A percentile compares a stretch with the other conserved stretches of the same genome.
Conservation (phyloP, 2,113 vertebrate genomes). For the Ariopsis seemanni region DNA sequence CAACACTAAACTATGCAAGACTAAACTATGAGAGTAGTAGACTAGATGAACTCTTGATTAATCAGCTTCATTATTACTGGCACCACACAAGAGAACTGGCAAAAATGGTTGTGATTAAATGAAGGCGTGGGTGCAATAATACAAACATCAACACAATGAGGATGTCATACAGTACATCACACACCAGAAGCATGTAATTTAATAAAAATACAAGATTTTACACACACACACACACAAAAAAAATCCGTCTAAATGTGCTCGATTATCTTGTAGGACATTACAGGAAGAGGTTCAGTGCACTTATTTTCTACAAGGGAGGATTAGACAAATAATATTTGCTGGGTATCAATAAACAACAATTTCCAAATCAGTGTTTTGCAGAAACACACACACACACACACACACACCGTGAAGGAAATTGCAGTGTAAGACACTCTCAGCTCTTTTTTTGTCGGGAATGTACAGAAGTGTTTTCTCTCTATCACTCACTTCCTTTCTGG, state of each 20-base stretch:
- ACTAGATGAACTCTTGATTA: not conserved
- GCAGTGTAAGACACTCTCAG: slow-evolving; percentile 33
- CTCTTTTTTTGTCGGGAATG: slow-evolving; percentile 51
- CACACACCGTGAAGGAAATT: not conserved
- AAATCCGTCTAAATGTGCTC: too few relatives aligned
- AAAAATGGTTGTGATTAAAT: too few relatives aligned
- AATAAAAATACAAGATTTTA: not conserved
- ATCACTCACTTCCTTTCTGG: slow-evolving; percentile 45
- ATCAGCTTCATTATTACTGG: not conserved
- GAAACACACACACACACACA: not conserved
- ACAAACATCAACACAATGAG: not conserved
- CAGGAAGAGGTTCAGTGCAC: too few relatives aligned
- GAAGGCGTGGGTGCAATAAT: too few relatives aligned
- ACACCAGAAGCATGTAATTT: not conserved
- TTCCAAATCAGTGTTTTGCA: too few relatives aligned
- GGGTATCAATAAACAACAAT: too few relatives aligned
- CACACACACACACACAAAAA: not conserved
- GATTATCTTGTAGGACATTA: too few relatives aligned
- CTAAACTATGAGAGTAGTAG: too few relatives aligned
- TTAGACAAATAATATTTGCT: too few relatives aligned
- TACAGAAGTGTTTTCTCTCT: slow-evolving; percentile 48
- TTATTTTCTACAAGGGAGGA: too few relatives aligned
- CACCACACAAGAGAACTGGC: not conserved
- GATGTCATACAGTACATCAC: not conserved
- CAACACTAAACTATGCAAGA: not conserved